Percentiles rank a stretch among this genome's conserved stretches.
Conservation (phyloP, 2,888 invertebrate species). For the Pasiphila rectangulata region DNA sequence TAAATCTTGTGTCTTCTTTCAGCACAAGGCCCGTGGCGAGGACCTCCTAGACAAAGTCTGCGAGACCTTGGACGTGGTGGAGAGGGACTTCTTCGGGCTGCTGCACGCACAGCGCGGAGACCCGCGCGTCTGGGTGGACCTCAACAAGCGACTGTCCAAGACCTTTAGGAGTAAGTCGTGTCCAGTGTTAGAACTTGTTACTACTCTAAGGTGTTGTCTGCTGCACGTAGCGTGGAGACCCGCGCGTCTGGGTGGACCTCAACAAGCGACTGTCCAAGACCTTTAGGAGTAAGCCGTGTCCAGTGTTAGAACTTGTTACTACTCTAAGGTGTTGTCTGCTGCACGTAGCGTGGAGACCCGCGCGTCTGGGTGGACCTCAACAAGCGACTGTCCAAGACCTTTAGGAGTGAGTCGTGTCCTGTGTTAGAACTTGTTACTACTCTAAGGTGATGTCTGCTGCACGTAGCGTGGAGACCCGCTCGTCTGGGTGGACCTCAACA, state of each 20-base stretch:
- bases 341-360: conserved; percentile 89
- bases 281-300: conserved; percentile 86
- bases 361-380: conserved; percentile 94
- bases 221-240: conserved; percentile 90
- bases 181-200: no score
- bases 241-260: conserved; percentile 93
- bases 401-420: conserved; percentile 86
- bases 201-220: no score
- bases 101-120: conserved; percentile 91
- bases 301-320: no score
- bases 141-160: conserved; percentile 92
- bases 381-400: conserved; percentile 92
- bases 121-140: conserved; percentile 92
- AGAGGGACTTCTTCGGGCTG: conserved; percentile 96
- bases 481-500: conserved; percentile 94
- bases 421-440: no score
- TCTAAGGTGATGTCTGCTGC: no score
- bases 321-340: no score
- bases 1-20: conserved; percentile 43
- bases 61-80: conserved; percentile 91
- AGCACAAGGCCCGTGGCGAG: conserved; percentile 94
- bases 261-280: conserved; percentile 94
- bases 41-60: conserved; percentile 94
- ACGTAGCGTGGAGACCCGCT: conserved; percentile 89
- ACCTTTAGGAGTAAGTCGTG: conserved; percentile 89